phyloP scores from a whole-genome alignment of 2,113 vertebrate species.

The Ranitomeya variabilis region DNA sequence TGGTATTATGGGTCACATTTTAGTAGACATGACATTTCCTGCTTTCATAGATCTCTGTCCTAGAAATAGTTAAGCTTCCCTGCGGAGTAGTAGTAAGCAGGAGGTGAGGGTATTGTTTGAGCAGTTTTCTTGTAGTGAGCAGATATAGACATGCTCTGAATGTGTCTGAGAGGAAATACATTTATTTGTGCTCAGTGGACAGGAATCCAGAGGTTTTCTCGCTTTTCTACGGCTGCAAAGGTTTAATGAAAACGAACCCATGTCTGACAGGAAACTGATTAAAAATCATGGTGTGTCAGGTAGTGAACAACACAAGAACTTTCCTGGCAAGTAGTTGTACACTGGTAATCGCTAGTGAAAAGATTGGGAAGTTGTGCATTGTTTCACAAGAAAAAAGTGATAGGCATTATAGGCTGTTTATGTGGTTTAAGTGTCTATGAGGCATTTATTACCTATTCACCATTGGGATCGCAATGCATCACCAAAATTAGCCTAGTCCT shows the following conservation, averaged over 20 bases:
- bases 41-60: background rate
- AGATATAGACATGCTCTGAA: background rate
- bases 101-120: constrained; percentile 28
- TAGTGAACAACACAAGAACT: background rate
- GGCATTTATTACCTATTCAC: no score
- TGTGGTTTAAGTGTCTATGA: no score
- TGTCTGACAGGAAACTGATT: constrained; percentile 36
- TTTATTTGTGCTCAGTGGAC: constrained; percentile 26
- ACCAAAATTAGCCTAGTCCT: no score
- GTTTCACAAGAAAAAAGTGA: background rate
- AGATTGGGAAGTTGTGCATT: background rate
- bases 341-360: background rate
- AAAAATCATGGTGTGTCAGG: background rate
- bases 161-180: constrained; percentile 28
- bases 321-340: background rate
- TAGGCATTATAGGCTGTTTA: no score
- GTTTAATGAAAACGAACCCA: background rate
- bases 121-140: background rate
- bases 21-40: background rate
- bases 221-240: constrained; percentile 12
- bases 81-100: constrained; percentile 6
- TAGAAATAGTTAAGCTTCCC: background rate
- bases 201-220: constrained; percentile 30
- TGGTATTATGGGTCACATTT: background rate
- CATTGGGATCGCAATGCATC: no score